phyloP scores from a whole-genome alignment of 2,113 vertebrate genomes.

The Eupsittula cactorum region DNA sequence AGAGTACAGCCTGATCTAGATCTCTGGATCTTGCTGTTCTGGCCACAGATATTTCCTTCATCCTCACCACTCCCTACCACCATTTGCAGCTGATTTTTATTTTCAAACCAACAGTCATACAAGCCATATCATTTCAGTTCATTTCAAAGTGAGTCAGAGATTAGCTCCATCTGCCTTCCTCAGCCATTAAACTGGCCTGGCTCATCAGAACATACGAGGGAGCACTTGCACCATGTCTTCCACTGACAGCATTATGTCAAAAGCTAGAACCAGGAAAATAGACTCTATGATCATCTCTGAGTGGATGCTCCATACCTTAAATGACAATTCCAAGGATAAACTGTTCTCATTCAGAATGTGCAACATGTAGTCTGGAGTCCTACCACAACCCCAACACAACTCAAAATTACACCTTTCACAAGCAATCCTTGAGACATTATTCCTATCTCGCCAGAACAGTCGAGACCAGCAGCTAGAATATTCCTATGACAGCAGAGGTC shows the following conservation, averaged over 20 bases:
- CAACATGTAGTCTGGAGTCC: neutral
- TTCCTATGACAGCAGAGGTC: neutral
- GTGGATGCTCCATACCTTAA: neutral
- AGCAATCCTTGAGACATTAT: neutral
- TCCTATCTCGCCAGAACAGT: neutral
- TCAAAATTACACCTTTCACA: accelerated
- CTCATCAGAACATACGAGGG: accelerated
- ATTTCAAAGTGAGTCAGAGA: neutral
- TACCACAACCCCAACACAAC: neutral
- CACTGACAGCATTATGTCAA: accelerated
- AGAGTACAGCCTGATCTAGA: accelerated
- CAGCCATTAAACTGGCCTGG: neutral
- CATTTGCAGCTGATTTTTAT: neutral
- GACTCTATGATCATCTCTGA: neutral
- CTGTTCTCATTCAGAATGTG: neutral
- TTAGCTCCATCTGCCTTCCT: neutral
- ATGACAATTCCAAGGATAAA: neutral
- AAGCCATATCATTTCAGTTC: neutral
- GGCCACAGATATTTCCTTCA: neutral
- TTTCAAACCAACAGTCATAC: neutral
- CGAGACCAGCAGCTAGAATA: neutral
- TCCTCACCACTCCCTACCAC: neutral
- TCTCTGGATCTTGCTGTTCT: neutral
- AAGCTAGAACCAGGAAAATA: neutral
- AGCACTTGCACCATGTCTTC: neutral